These are phyloP conservation scores for Acanthis flammea DNA, from an alignment of 2,797 vertebrate genomes.

Conservation along the genomic window DNA sequence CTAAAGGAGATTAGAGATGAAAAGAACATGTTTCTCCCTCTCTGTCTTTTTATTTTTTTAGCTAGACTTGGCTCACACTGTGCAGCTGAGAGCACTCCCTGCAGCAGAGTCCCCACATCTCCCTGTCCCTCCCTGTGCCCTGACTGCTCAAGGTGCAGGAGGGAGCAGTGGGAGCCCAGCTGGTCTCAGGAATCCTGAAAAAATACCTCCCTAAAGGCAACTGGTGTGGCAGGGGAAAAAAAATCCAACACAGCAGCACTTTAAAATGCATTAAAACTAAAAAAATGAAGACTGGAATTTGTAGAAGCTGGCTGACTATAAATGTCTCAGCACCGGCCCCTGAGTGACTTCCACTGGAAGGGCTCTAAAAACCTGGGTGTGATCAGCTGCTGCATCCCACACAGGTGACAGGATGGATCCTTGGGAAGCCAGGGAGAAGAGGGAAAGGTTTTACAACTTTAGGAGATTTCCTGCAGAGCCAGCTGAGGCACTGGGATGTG, in stretches of 20 bases:
- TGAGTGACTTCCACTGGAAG: neutral
- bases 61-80: neutral
- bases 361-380: neutral
- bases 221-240: neutral
- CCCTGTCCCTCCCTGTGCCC: rapidly evolving
- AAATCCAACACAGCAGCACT: neutral
- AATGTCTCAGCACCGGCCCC: neutral
- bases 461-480: neutral
- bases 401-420: neutral
- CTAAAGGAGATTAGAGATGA: constrained; percentile 33
- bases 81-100: neutral
- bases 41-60: neutral
- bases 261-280: neutral
- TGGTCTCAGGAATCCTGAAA: neutral
- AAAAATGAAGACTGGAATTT: neutral
- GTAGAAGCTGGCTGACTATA: neutral
- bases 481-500: neutral
- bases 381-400: neutral
- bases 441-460: neutral
- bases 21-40: neutral
- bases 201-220: neutral
- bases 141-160: neutral
- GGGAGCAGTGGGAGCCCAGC: neutral
- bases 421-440: neutral
- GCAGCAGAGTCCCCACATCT: neutral